Evolutionary conservation across 2,888 invertebrate species (phyloP), one percentile per base, ranked within the genome.

Genomic region (Epinotia nisella): DNA sequence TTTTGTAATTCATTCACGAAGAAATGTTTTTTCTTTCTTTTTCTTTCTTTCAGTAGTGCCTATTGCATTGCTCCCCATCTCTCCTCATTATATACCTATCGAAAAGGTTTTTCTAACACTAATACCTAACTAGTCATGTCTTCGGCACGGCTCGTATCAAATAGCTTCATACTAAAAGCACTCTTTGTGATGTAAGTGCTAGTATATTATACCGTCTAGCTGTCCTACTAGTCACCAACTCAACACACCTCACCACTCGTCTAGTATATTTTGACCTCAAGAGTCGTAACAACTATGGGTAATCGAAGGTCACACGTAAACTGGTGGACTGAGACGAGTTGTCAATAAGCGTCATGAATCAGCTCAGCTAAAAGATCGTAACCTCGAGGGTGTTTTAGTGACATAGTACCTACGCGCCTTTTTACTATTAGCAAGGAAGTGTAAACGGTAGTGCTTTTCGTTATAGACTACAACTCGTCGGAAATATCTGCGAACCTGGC

Each of bases 141-240:
- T 65, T 21, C 9, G 4, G 15, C 39, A 39, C 17, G 53, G 9
- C 39, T 65, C 53, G 35, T 55, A 35, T 39, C 55, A 65, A 65
- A 53, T 39, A 65, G 35, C 39, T 55, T 39, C 53, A 65, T 21
- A 21, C 39, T 65, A 53, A 65, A 53, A 65, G 39, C 53, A 21
- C 45, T 21, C 65, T 21, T 24, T 51, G 19, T 39, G 35, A 61
- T 51, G 51, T 64, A 65, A 55, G 39, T 65, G 65, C 21, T 55
- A 15, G 62, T 64, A 53, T 64, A 64, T 51, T 64, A 35, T 53
- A 39, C 29, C 10, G 49, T 62, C 29, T 49, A 49, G 49, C 49
- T 49, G 49, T 49, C n/a, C 49, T 49, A n/a, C 49, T 49, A n/a
- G 49, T 7, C n/a, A 49, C 49, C 5, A 49, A 49, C n/a, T 49